Evolutionary conservation across 64 coral and sea anemone genomes (phyloP), one percentile per base, ranked within the genome.

Genomic region (Actinia equina): DNA sequence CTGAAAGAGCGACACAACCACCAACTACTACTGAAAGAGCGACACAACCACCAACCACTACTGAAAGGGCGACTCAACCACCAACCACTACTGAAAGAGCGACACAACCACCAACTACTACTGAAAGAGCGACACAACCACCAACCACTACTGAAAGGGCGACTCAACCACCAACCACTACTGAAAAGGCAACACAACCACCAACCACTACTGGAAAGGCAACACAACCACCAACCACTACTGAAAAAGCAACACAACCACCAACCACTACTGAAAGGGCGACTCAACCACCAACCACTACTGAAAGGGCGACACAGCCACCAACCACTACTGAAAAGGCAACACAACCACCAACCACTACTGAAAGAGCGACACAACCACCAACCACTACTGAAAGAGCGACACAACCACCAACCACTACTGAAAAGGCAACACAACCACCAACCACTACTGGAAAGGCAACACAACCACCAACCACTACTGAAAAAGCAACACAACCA

Each of bases 271-370:
- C 64, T 17, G 64, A 77, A 22, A 55, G 4, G 60, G 49, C 54
- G 25, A 57, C 77, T 60, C 13, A 61, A 59, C n/a, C 81, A 56
- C 54, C 54, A 56, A 13, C 54, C 14, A 56, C 54, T 15, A 56
- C 54, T 56, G 54, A 87, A 63, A 71, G 17, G 41, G 25, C 44
- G 59, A 74, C 25, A 55, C 54, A 22, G 13, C 54, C 54, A 56
- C 54, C 54, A 56, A 56, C 54, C 54, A 56, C 54, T 6, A 56
- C 54, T 56, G n/a, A 82, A 56, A 56, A 56, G 54, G 54, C 54
- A 43, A 67, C 86, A 1, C 20, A 12, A 87, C 43, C 64, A 87
- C 86, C 77, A 37, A 81, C 61, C 44, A 88, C 87, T 17, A 89
- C 54, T 57, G n/a, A 82, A 56, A 56, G 13, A 11, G 54, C 9